A percentile compares a stretch with the other conserved stretches of the same genome.
Conservation (phyloP, 1,140 invertebrate genomes). For the Leucophenga varia region DNA sequence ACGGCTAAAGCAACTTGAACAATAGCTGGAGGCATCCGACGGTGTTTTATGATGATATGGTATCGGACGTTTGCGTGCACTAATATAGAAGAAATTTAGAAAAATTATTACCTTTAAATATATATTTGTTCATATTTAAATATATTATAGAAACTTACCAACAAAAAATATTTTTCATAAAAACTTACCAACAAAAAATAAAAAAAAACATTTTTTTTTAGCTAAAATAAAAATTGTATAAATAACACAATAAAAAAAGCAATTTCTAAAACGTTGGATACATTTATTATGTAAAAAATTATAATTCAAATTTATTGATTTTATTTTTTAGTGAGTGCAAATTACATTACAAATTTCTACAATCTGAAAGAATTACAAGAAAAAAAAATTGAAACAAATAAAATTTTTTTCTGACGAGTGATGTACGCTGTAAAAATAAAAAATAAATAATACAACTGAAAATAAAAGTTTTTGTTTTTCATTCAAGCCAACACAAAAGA, state of each 20-base stretch:
- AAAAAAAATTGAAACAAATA: too few relatives aligned
- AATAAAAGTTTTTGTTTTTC: too few relatives aligned
- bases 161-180: too few relatives aligned
- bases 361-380: too few relatives aligned
- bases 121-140: background rate
- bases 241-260: too few relatives aligned
- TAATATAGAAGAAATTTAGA: constrained; percentile 57
- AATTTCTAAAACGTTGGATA: constrained; percentile 13
- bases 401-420: too few relatives aligned
- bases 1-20: constrained; percentile 63
- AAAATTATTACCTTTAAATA: background rate
- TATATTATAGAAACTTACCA: constrained; percentile 27
- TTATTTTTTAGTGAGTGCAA: constrained; percentile 7
- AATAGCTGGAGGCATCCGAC: constrained; percentile 69
- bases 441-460: too few relatives aligned
- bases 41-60: constrained; percentile 83
- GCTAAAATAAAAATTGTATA: too few relatives aligned
- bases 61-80: constrained; percentile 86
- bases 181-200: constrained; percentile 9
- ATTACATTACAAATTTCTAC: too few relatives aligned
- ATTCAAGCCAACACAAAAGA: too few relatives aligned
- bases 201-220: too few relatives aligned
- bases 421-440: too few relatives aligned
- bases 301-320: constrained; percentile 30
- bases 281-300: constrained; percentile 10